These are phyloP conservation scores for Sinelater perroti DNA, from an alignment of 2,888 invertebrate species.

Conservation along the genomic window DNA sequence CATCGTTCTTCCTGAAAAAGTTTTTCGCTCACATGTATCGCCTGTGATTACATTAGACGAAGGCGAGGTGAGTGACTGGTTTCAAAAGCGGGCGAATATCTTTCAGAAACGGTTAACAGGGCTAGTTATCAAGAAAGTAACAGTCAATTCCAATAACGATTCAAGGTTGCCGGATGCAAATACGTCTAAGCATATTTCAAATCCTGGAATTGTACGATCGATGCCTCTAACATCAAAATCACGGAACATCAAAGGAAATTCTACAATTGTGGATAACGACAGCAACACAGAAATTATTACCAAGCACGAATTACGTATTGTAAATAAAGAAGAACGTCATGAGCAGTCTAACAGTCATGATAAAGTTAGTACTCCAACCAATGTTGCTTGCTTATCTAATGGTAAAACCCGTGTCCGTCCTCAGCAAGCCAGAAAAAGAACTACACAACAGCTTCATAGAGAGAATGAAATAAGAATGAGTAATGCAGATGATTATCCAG, in stretches of 20 bases:
- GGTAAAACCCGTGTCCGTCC: background rate
- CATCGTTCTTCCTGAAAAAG: slow-evolving; percentile 2
- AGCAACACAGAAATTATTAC: background rate
- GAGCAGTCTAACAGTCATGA: too few relatives aligned
- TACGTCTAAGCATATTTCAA: too few relatives aligned
- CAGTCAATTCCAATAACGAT: background rate
- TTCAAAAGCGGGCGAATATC: background rate
- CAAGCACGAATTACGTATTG: background rate
- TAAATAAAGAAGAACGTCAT: background rate
- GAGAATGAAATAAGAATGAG: background rate
- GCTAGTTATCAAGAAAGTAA: background rate
- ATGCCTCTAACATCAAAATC: too few relatives aligned
- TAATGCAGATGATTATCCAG: background rate
- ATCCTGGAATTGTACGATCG: too few relatives aligned
- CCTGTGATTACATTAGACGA: slow-evolving; percentile 19
- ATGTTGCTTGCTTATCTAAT: background rate
- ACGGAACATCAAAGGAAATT: too few relatives aligned
- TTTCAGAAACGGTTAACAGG: background rate
- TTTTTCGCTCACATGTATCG: slow-evolving; percentile 8
- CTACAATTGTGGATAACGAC: too few relatives aligned
- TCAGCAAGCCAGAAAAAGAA: background rate
- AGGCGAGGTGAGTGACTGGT: slow-evolving; percentile 17
- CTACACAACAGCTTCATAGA: background rate
- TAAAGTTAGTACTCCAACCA: too few relatives aligned
- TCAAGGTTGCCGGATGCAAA: background rate